phyloP scores from a whole-genome alignment of 2,888 invertebrate species.

The Pseudococcus jackbeardsleyi region DNA sequence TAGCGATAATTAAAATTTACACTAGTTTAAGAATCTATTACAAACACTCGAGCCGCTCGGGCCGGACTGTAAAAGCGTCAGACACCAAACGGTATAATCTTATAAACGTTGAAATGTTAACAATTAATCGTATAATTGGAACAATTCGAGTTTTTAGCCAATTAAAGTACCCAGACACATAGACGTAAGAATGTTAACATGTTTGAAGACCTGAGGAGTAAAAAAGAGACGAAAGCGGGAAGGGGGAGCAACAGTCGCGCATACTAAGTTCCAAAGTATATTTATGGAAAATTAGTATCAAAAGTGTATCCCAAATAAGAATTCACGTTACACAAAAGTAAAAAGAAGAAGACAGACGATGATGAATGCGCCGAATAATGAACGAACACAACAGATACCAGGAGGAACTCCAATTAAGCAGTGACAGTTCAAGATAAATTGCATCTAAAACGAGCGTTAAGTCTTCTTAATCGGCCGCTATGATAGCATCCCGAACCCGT shows the following conservation, averaged over 20 bases:
- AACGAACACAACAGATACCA: constrained; percentile 59
- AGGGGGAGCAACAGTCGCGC: constrained; percentile 40
- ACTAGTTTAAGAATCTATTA: constrained; percentile 50
- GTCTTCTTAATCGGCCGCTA: constrained; percentile 65
- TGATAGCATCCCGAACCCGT: constrained; percentile 62
- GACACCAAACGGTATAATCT: constrained; percentile 60
- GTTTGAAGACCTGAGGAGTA: too few relatives aligned
- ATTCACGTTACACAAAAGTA: constrained; percentile 35
- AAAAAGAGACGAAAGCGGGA: background rate
- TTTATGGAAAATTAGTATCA: constrained; percentile 64
- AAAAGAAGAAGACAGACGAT: constrained; percentile 57
- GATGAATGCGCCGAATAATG: constrained; percentile 60
- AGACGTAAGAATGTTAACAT: constrained; percentile 58
- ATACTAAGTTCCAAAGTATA: constrained; percentile 59
- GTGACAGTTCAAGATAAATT: constrained; percentile 65
- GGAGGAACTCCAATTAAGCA: constrained; percentile 65
- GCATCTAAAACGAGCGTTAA: constrained; percentile 65
- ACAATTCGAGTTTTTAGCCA: constrained; percentile 62
- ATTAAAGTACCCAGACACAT: constrained; percentile 61
- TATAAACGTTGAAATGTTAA: constrained; percentile 63
- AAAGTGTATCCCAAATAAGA: constrained; percentile 48
- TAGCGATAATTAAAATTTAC: constrained; percentile 49
- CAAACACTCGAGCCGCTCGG: background rate
- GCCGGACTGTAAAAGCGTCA: constrained; percentile 3
- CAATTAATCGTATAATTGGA: constrained; percentile 64